Base-by-base conservation (phyloP, 2,888 invertebrate species). In the Uloborus plumipes region DNA sequence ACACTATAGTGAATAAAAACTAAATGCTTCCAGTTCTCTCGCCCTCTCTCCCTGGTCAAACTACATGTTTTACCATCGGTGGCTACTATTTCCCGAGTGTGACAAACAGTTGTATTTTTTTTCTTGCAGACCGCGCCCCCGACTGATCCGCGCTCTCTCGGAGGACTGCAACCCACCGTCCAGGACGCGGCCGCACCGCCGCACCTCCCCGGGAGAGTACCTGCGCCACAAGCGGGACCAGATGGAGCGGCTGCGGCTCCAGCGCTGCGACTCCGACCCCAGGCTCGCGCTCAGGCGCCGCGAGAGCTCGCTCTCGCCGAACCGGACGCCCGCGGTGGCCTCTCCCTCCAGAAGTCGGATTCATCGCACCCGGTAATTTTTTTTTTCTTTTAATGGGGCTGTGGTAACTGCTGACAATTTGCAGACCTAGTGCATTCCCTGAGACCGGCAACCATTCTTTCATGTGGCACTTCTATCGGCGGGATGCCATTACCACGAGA, bases 251-350 rank as follows among this genome's bases (percentile, higher is more conserved):
- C 64, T 80, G n/a, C 64, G 80, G 0, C 64, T 80, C 22, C 80
- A 74, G 15, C 47, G 80, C n/a, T 64, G 70, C 70, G 80, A 80
- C n/a, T 80, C 80, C 26, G 80, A 80, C n/a, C 69, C 80, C n/a
- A 53, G 80, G 2, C 74, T 74, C n/a, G 51, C 53, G 6, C 59
- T 67, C 16, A 50, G 51, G 20, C 31, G 58, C 20, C 39, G 39
- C 20, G 7, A 22, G 3, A 31, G 39, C 18, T 22, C 53, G 15
- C n/a, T 7, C 6, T 31, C 66, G 2, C 78, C 65, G 3, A 62
- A 22, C 2, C 47, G 62, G 16, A 47, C 62, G 0, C 2, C 64
- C 11, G 70, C 61, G 14, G 70, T 71, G 26, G 78, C 53, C 0
- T 80, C 80, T 0, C 80, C 80, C 0, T 62, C 74, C 22, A 62